Evolutionary conservation across 2,797 vertebrate genomes (phyloP), one percentile per base, ranked within the genome.

Genomic region (Harpagifer antarcticus): DNA sequence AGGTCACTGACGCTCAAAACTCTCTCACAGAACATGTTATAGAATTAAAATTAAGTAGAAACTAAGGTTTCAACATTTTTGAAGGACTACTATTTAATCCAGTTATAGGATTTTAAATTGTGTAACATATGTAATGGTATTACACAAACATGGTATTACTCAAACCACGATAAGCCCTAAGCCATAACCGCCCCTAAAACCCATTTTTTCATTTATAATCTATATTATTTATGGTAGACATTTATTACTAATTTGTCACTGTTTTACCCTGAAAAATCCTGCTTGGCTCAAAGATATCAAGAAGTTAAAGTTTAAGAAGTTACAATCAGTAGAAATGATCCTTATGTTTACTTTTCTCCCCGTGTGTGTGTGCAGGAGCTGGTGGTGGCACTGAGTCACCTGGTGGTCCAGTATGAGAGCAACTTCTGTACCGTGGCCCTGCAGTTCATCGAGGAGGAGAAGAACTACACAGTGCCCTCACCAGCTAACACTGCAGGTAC

Each of bases 401-500:
- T 99, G 8, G 98, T 99, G 44, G 96, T 98, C 53, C 98, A 99
- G 69, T 99, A 99, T 0, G 98, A 99, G 87, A 99, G 97, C 91
- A 99, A 99, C 80, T 99, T 99, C 94, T 99, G 98, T 78, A 99
- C 98, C 0, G 98, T 99, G 8, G 98, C 98, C 43, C 92, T 99
- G 72, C 98, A 99, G 91, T 99, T 99, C 86, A 99, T 99, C 86
- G 98, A 99, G 40, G 98, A 99, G 83, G 98, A 99, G 87, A 99
- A 98, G 93, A 99, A 97, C 91, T 99, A 99, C 76, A 94, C 95
- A 0, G 92, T 97, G 12, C 96, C 96, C 0, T 98, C 98, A 6
- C 97, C 97, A 2, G 97, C 97, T 42, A 91, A 91, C 90, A 91
- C 95, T 45, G 78, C 96, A 91, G 98, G 98, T 98, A 79, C 16